Evolutionary conservation across 1,140 invertebrate species (phyloP).

Genomic region (Eupristina koningsbergeri): DNA sequence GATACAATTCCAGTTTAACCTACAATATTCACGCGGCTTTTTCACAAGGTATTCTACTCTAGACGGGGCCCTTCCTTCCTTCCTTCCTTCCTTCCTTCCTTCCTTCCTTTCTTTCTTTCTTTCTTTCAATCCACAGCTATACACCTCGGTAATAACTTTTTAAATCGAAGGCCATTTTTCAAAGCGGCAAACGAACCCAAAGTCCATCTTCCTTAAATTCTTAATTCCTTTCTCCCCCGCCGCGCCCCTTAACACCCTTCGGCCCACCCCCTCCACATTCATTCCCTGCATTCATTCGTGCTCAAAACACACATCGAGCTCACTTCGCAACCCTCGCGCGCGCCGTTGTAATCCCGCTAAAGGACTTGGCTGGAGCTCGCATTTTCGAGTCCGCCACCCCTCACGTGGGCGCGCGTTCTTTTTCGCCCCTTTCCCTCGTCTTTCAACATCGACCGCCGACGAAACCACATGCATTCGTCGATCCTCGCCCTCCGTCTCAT

Average conservation of each 20-base stretch:
- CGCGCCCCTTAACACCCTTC: neutral
- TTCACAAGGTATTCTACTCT: neutral
- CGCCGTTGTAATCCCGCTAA: constrained; percentile 47
- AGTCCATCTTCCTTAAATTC: neutral
- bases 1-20: neutral
- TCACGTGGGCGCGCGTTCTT: neutral
- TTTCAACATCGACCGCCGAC: constrained; percentile 31
- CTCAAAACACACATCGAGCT: constrained; percentile 45
- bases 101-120: too few relatives aligned
- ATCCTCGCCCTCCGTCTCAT: constrained; percentile 17
- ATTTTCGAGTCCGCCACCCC: neutral
- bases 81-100: too few relatives aligned
- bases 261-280: constrained; percentile 25
- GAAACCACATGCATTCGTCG: neutral
- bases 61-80: too few relatives aligned
- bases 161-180: neutral
- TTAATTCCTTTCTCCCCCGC: neutral
- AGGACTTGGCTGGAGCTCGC: constrained; percentile 39
- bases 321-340: constrained; percentile 50
- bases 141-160: neutral
- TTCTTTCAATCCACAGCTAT: too few relatives aligned
- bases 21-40: neutral
- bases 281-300: too few relatives aligned
- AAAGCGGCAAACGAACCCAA: neutral
- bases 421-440: constrained; percentile 13